Conservation (phyloP, 2,797 vertebrate species). For the Rhinogobio ventralis region DNA sequence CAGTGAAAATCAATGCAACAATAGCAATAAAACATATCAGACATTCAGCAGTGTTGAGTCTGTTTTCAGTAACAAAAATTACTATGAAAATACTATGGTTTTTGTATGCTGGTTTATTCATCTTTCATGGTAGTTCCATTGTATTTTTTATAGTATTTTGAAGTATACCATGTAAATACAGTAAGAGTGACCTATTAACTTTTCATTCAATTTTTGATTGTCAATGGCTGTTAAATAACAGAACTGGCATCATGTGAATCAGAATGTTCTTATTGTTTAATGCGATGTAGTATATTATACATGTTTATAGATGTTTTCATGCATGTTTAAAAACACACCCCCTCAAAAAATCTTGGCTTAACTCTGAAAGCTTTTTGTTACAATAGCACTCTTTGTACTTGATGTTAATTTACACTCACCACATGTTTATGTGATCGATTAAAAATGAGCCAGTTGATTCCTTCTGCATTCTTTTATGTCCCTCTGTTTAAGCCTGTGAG, state of each 20-base stretch:
- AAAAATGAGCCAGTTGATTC: constrained; percentile 1
- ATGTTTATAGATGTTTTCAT: background rate
- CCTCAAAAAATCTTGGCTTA: background rate
- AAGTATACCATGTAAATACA: background rate
- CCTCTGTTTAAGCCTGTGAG: background rate
- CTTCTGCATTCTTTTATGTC: background rate
- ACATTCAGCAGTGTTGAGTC: background rate
- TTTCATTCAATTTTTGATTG: background rate
- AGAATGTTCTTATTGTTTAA: background rate
- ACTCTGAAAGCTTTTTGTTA: background rate
- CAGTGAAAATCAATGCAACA: background rate
- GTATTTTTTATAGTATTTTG: background rate
- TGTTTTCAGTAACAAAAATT: background rate
- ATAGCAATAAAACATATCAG: background rate
- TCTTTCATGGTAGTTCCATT: background rate
- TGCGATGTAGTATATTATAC: background rate
- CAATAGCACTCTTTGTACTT: constrained; percentile 3
- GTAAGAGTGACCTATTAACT: background rate
- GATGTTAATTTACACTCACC: constrained; percentile 9
- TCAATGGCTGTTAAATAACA: background rate
- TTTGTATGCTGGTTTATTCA: background rate
- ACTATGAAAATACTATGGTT: no score
- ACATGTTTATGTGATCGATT: background rate
- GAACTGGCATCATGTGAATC: no score
- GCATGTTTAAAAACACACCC: background rate